Conservation (phyloP, 2,888 invertebrate genomes). For the Agrochola macilenta region DNA sequence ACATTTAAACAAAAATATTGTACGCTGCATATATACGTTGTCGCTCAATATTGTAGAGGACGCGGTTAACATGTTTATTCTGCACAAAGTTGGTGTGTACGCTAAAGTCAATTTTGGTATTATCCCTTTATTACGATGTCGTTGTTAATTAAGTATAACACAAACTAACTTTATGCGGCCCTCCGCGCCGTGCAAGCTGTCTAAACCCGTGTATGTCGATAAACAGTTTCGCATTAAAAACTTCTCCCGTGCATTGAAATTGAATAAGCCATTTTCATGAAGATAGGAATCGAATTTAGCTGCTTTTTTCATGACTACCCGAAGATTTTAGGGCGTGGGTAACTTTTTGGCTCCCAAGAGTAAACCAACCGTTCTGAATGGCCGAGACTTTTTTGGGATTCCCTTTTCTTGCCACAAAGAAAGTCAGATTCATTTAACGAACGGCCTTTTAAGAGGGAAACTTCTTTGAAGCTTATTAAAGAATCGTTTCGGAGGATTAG, state of each 20-base stretch:
- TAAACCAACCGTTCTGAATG: conserved; percentile 83
- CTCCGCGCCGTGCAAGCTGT: conserved; percentile 25
- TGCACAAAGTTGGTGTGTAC: conserved; percentile 26
- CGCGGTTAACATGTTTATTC: conserved; percentile 37
- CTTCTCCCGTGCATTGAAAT: conserved; percentile 55
- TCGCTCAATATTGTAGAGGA: conserved; percentile 19
- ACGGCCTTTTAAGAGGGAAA: conserved; percentile 82
- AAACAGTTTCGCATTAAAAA: conserved; percentile 43
- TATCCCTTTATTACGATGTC: conserved; percentile 36
- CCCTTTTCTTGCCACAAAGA: conserved; percentile 84
- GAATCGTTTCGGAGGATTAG: conserved; percentile 80
- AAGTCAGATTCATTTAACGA: conserved; percentile 85
- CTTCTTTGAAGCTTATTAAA: conserved; percentile 86
- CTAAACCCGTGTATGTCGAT: conserved; percentile 21
- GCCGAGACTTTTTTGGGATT: conserved; percentile 81
- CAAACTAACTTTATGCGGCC: conserved; percentile 41
- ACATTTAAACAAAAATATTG: neutral
- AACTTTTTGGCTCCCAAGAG: conserved; percentile 82
- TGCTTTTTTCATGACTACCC: conserved; percentile 76
- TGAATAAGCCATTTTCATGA: conserved; percentile 62
- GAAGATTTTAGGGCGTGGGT: conserved; percentile 74
- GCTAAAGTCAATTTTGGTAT: conserved; percentile 46
- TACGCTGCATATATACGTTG: conserved; percentile 1
- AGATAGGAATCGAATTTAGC: conserved; percentile 75
- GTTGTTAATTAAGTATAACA: conserved; percentile 48